Percentiles rank a stretch among this genome's conserved stretches.
These are phyloP conservation scores for Diphyllodes magnificus DNA, from an alignment of 2,113 vertebrate species.

Conservation along the genomic window DNA sequence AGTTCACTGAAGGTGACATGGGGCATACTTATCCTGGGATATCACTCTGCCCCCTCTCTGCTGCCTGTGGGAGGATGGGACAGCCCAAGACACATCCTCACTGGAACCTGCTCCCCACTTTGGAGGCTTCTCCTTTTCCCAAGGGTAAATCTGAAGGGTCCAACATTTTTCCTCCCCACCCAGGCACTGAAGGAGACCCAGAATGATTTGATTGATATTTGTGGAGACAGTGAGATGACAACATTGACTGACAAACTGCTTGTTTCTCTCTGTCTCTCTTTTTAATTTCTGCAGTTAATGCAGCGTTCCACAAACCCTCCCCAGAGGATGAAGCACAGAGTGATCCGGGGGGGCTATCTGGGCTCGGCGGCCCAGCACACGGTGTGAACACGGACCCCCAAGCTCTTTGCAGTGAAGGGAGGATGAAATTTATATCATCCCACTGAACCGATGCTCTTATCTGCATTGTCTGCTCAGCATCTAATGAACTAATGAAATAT, in stretches of 20 bases:
- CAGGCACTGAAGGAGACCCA: neutral
- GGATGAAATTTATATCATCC: slow-evolving; percentile 1
- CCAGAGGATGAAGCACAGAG: neutral
- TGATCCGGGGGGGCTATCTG: neutral
- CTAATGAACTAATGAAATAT: slow-evolving; percentile 66
- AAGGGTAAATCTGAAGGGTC: neutral
- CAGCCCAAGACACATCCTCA: neutral
- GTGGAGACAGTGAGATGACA: neutral
- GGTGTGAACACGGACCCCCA: neutral
- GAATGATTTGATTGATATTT: neutral
- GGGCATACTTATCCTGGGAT: neutral
- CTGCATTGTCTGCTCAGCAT: slow-evolving; percentile 46
- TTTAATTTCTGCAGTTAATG: neutral
- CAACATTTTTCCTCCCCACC: neutral
- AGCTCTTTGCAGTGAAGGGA: neutral
- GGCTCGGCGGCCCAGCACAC: neutral
- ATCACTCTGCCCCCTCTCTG: neutral
- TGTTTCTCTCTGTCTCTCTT: neutral
- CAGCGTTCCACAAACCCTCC: neutral
- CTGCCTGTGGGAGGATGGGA: neutral
- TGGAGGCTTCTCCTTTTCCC: neutral
- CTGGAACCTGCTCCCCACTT: rapidly evolving
- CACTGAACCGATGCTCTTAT: slow-evolving; percentile 35
- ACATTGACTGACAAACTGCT: neutral
- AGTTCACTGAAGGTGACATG: neutral